Conservation (phyloP, 2,888 invertebrate genomes). For the Caenorhabditis japonica region DNA sequence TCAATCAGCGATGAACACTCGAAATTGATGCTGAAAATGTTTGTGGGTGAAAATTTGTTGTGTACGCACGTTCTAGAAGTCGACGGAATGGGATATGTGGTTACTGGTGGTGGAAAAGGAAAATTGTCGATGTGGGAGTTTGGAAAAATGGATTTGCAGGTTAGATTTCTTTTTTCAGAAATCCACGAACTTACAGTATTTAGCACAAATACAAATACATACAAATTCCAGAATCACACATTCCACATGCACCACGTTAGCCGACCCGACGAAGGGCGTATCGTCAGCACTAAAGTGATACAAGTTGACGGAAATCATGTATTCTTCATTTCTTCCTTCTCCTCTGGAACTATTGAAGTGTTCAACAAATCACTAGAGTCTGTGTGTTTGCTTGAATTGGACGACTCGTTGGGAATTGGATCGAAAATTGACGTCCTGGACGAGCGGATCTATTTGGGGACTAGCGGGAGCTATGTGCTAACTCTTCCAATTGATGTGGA, state of each 20-base stretch:
- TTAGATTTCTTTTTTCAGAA: no score
- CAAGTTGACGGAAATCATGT: background rate
- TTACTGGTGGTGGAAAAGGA: conserved; percentile 31
- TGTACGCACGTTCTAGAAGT: conserved; percentile 20
- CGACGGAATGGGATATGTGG: background rate
- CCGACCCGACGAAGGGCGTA: conserved; percentile 20
- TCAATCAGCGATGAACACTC: background rate
- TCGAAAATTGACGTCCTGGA: conserved; percentile 4
- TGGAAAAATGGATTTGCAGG: background rate
- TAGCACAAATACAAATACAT: background rate
- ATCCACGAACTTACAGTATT: no score
- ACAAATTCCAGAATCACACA: background rate
- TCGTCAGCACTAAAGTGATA: conserved; percentile 14
- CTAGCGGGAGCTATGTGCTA: conserved; percentile 33
- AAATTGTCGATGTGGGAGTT: conserved; percentile 10
- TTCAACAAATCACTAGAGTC: conserved; percentile 5
- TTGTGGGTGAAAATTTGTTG: conserved; percentile 33
- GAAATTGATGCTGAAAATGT: conserved; percentile 8
- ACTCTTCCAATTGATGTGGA: background rate
- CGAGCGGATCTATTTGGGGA: conserved; percentile 10
- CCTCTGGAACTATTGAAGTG: conserved; percentile 28
- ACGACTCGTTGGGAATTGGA: conserved; percentile 27
- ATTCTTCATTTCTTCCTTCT: conserved; percentile 17
- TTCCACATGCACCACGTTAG: conserved; percentile 2
- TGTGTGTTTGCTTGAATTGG: background rate